These are phyloP conservation scores for Dicycla oo DNA, from an alignment of 2,888 invertebrate species.

Conservation along the genomic window DNA sequence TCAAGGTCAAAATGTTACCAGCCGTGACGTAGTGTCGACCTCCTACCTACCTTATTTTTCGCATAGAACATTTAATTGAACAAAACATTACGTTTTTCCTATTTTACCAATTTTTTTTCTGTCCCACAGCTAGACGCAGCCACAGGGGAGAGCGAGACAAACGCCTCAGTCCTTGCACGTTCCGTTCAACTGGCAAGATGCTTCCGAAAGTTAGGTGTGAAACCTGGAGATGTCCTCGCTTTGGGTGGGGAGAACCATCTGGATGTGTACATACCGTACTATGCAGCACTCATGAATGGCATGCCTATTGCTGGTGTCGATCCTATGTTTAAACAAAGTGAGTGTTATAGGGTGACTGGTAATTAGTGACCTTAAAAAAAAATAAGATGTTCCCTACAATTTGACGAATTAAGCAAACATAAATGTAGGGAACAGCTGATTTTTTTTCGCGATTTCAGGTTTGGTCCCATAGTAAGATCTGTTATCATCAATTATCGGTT, in stretches of 20 bases:
- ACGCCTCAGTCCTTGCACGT: constrained; percentile 74
- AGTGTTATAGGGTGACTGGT: constrained; percentile 56
- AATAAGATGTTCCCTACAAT: too few species aligned
- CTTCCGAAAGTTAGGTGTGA: constrained; percentile 72
- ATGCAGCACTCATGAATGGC: constrained; percentile 80
- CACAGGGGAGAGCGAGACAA: constrained; percentile 79
- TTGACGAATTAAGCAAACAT: too few species aligned
- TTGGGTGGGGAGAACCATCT: constrained; percentile 81
- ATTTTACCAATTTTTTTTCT: not conserved
- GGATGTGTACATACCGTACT: constrained; percentile 80
- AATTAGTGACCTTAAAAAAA: too few species aligned
- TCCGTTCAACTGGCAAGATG: constrained; percentile 76
- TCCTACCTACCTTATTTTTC: too few species aligned
- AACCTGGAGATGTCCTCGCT: constrained; percentile 80
- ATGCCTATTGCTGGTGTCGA: constrained; percentile 80
- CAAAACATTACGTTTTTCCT: too few species aligned
- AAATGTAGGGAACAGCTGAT: too few species aligned
- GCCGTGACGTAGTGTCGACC: too few species aligned
- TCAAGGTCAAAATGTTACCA: too few species aligned
- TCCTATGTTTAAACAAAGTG: constrained; percentile 78
- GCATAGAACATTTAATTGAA: too few species aligned
- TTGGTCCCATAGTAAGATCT: too few species aligned
- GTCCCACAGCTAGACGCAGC: constrained; percentile 81
- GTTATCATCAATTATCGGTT: too few species aligned
- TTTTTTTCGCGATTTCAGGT: too few species aligned